Conservation (phyloP, 2,797 vertebrate species). For the Balearica regulorum region DNA sequence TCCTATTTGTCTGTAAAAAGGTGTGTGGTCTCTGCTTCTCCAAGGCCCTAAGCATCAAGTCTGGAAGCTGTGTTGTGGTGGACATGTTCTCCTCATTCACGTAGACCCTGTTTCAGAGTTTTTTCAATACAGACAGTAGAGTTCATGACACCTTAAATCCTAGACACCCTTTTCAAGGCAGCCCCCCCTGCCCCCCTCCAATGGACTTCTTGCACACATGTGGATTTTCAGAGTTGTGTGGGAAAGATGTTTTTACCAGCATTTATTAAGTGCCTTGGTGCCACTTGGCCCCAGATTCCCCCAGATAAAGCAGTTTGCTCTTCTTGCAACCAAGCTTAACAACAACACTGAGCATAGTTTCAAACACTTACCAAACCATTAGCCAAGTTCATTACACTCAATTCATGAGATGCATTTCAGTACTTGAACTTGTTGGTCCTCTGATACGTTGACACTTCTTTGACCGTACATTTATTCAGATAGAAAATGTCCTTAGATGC, state of each 20-base stretch:
- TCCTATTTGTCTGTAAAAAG: not conserved
- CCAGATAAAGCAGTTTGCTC: not conserved
- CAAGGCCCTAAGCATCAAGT: fast-evolving
- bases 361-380: not conserved
- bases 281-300: not conserved
- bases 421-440: not conserved
- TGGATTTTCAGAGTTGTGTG: not conserved
- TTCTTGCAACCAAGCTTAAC: not conserved
- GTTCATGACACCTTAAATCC: not conserved
- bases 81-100: not conserved
- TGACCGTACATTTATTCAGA: not conserved
- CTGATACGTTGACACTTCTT: not conserved
- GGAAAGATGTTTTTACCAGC: not conserved
- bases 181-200: not conserved
- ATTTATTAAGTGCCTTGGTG: not conserved
- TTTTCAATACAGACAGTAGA: not conserved
- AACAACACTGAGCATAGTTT: not conserved
- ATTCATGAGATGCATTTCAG: not conserved
- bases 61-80: not conserved
- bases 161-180: not conserved
- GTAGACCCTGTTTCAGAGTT: fast-evolving
- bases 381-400: not conserved
- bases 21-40: not conserved
- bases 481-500: not conserved
- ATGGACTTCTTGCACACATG: not conserved